A percentile compares a stretch with the other conserved stretches of the same genome.
Conservation (phyloP, 2,113 vertebrate species). For the Chlamydotis undulata region DNA sequence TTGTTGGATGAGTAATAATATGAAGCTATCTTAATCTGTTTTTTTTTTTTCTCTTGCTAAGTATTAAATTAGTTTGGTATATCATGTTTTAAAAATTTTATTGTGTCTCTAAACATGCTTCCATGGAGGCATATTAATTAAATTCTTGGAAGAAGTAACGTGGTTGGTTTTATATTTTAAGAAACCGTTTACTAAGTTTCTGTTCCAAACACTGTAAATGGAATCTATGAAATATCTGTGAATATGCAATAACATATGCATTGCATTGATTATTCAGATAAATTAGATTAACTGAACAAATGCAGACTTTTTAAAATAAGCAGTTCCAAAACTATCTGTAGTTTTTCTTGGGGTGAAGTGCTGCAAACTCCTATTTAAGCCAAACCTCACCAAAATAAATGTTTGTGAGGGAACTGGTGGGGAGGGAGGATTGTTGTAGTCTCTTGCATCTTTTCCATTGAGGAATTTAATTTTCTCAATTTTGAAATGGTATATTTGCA, state of each 20-base stretch:
- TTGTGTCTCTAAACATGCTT: background rate
- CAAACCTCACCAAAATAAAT: background rate
- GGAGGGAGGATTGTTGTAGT: background rate
- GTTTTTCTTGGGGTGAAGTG: background rate
- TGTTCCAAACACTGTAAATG: background rate
- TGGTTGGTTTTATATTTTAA: background rate
- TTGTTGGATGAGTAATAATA: background rate
- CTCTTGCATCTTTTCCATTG: slow-evolving; percentile 9
- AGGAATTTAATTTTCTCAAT: slow-evolving; percentile 42
- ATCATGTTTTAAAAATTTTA: background rate
- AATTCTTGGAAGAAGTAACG: background rate
- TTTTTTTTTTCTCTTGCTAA: background rate
- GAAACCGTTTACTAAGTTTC: background rate
- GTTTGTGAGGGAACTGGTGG: background rate
- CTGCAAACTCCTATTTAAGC: background rate
- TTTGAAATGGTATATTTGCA: slow-evolving; percentile 31
- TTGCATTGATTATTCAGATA: background rate
- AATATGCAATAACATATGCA: background rate
- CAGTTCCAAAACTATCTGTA: background rate
- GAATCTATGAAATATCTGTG: background rate
- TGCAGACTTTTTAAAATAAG: background rate
- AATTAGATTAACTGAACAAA: slow-evolving; percentile 1
- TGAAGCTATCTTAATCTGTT: background rate
- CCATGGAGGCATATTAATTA: background rate
- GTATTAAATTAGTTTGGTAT: background rate